Conservation (phyloP, 64 coral and sea anemone genomes). For the Catalaphyllia jardinei region DNA sequence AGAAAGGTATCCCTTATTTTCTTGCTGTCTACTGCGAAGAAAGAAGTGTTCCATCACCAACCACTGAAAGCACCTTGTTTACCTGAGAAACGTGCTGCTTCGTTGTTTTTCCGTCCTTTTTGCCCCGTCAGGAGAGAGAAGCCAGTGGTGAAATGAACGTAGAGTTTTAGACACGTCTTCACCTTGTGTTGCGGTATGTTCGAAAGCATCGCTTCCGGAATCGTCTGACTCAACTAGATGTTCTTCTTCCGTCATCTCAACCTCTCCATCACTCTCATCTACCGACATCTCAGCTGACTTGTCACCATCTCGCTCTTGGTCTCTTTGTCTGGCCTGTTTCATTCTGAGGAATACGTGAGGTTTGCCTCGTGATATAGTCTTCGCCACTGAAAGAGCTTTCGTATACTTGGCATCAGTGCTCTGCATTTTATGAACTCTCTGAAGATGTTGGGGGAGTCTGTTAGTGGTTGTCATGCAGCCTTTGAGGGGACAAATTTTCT, state of each 20-base stretch:
- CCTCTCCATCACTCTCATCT: slow-evolving; percentile 11
- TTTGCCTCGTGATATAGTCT: background rate
- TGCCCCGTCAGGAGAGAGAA: slow-evolving; percentile 69
- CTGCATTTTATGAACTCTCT: background rate
- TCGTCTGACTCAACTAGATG: background rate
- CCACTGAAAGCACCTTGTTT: slow-evolving; percentile 30
- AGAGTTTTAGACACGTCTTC: slow-evolving; percentile 4
- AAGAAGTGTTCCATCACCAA: slow-evolving; percentile 34
- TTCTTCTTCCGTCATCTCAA: background rate
- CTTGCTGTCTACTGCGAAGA: slow-evolving; percentile 55
- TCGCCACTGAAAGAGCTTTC: background rate
- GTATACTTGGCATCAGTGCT: background rate
- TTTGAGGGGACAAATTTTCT: background rate
- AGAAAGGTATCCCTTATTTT: slow-evolving; percentile 64
- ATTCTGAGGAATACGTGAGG: background rate
- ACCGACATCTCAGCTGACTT: background rate
- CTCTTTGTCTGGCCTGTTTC: slow-evolving; percentile 1
- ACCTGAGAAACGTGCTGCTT: slow-evolving; percentile 57
- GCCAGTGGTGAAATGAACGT: slow-evolving; percentile 36
- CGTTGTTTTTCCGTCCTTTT: slow-evolving; percentile 71
- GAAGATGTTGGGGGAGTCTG: background rate
- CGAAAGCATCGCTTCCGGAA: background rate
- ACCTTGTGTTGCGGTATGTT: background rate
- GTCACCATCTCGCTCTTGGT: background rate
- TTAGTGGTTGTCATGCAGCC: background rate